These are phyloP conservation scores for Pseudopodoces humilis DNA, from an alignment of 2,113 vertebrate genomes.

Conservation along the genomic window DNA sequence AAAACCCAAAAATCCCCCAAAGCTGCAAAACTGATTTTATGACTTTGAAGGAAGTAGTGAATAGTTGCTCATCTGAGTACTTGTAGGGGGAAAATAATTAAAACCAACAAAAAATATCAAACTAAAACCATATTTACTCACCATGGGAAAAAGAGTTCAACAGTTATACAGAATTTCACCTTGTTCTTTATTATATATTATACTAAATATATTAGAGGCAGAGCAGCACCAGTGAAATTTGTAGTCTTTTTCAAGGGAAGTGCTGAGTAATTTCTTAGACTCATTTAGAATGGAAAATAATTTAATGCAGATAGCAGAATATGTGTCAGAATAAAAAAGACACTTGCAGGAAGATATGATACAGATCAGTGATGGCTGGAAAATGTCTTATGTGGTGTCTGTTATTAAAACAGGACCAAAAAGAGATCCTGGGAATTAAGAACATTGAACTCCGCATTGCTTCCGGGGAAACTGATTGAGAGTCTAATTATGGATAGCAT, in stretches of 20 bases:
- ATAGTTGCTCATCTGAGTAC: not conserved
- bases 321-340: not conserved
- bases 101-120: not conserved
- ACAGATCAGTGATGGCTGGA: not conserved
- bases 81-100: not conserved
- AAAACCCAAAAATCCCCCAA: fast-evolving
- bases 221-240: not conserved
- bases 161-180: not conserved
- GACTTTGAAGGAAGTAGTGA: not conserved
- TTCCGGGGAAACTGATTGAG: constrained; percentile 3
- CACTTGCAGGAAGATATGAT: not conserved
- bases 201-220: not conserved
- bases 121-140: not conserved
- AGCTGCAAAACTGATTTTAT: not conserved
- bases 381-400: not conserved
- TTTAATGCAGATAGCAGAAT: not conserved
- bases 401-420: not conserved
- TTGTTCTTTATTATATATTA: not conserved
- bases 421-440: not conserved
- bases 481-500: constrained; percentile 13
- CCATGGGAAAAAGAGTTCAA: not conserved
- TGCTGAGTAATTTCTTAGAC: not conserved
- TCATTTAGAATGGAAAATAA: not conserved
- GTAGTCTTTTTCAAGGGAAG: not conserved
- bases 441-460: not conserved